These are phyloP conservation scores for Hoplodrina blanda DNA, from an alignment of 2,888 invertebrate genomes.

Conservation along the genomic window DNA sequence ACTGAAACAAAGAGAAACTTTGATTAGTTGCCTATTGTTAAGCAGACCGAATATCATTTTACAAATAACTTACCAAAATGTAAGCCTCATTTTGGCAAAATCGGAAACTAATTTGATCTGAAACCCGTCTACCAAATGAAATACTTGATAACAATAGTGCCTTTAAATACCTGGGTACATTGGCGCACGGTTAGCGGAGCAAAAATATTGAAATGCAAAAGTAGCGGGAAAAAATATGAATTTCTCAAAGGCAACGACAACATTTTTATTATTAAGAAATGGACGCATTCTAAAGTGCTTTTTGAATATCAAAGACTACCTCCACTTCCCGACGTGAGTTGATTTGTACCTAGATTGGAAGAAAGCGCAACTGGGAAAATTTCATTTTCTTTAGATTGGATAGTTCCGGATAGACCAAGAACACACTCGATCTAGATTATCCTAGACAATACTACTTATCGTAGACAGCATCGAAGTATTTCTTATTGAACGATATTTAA, in stretches of 20 bases:
- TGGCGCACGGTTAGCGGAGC: neutral
- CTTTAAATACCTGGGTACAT: slow-evolving; percentile 1
- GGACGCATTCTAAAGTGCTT: slow-evolving; percentile 40
- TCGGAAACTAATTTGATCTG: slow-evolving; percentile 23
- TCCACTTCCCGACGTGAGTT: slow-evolving; percentile 34
- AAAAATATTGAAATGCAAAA: slow-evolving; percentile 16
- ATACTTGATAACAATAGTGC: slow-evolving; percentile 22
- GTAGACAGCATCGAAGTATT: neutral
- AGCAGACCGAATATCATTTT: slow-evolving; percentile 11
- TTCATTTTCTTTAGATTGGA: slow-evolving; percentile 24
- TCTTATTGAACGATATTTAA: neutral
- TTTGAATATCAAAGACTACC: slow-evolving; percentile 45
- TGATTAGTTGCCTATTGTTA: slow-evolving; percentile 10
- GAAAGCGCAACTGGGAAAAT: slow-evolving; percentile 12
- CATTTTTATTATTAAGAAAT: slow-evolving; percentile 24
- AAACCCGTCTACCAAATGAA: slow-evolving; percentile 25
- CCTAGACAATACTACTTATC: slow-evolving; percentile 9
- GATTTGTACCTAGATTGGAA: slow-evolving; percentile 31
- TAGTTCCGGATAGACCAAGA: slow-evolving; percentile 5
- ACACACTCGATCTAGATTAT: neutral
- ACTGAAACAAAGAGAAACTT: slow-evolving; percentile 34
- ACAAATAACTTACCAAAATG: slow-evolving; percentile 19
- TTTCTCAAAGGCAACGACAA: slow-evolving; percentile 23
- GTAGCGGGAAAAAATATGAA: slow-evolving; percentile 22
- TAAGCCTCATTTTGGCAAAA: slow-evolving; percentile 23